Base-by-base conservation (phyloP, 1,140 invertebrate genomes). In the Caenorhabditis remanei region DNA sequence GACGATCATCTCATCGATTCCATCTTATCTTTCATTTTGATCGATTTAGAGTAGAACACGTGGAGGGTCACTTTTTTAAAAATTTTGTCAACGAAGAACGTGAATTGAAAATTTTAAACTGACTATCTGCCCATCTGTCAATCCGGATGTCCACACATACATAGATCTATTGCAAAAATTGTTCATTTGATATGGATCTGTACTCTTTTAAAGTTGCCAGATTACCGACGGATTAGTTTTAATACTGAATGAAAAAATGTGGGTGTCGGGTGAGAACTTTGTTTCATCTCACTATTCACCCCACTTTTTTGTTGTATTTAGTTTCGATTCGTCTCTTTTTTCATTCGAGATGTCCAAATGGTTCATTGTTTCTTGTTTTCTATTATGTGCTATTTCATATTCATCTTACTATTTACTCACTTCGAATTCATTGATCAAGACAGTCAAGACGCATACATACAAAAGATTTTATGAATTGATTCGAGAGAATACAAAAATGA, bases 291-390 rank as follows among this genome's bases (percentile, higher is more conserved):
- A 53, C 50, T n/a, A 58, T 8, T 8, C 16, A 58, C 56, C 32
- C 9, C 50, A 53, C 16, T 63, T 63, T 63, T 63, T 63, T 32
- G 21, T 63, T 32, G 61, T 9, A 7, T 63, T 32, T 63, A 63
- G 61, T 63, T 79, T 79, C 21, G 24, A 24, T 53, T 79, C 24
- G 7, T 40, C 46, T 6, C 14, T 7, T 32, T 32, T 32, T 32
- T 32, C 32, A 32, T 32, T 32, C 32, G 16, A 71, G 53, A 79
- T 79, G 71, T 50, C 46, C 2, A 79, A 79, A 50, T 79, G 71
- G 71, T 79, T 50, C 24, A 48, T 79, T 50, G 19, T 79, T 50
- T 79, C 71, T 79, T 79, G 71, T 79, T 53, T 41, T 79, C n/a
- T 79, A 50, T 53, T 79, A 50, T 43, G 32, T n/a, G 71, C 71